Percentiles rank a stretch among this genome's conserved stretches.
These are phyloP conservation scores for Vicugna pacos DNA, from an alignment of 2,113 vertebrate genomes.

Conservation along the genomic window DNA sequence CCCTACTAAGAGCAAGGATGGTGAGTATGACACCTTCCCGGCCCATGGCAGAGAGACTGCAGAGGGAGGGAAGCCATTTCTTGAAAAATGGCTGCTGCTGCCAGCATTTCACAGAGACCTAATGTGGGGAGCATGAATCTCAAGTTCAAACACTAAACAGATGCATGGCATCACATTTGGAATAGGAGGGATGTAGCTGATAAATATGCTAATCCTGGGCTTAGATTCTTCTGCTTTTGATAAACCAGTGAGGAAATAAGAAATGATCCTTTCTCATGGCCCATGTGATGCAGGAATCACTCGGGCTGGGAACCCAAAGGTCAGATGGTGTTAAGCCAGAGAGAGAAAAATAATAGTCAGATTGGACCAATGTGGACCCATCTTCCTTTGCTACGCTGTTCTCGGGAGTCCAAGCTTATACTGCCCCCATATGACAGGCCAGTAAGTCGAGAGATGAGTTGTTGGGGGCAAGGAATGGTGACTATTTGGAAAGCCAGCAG, in stretches of 20 bases:
- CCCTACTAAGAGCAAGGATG: neutral
- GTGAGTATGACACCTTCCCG: neutral
- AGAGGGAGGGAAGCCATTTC: neutral
- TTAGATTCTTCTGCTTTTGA: neutral
- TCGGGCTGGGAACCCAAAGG: neutral
- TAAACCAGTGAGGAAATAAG: neutral
- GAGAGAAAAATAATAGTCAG: neutral
- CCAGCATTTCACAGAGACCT: neutral
- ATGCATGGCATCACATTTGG: accelerated
- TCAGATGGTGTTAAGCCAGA: neutral
- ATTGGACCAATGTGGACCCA: neutral
- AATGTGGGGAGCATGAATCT: neutral
- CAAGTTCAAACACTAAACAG: neutral
- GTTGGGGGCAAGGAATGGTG: neutral
- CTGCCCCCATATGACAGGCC: neutral
- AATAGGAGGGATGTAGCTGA: neutral
- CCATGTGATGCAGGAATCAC: neutral
- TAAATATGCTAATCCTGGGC: neutral
- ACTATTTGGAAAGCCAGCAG: neutral
- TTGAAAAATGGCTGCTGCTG: neutral
- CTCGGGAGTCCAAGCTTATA: neutral
- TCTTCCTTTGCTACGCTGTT: neutral
- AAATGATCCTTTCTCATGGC: neutral
- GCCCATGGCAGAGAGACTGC: neutral
- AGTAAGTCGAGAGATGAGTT: neutral